Conservation (phyloP, 2,113 vertebrate genomes). For the Chlamydotis undulata region DNA sequence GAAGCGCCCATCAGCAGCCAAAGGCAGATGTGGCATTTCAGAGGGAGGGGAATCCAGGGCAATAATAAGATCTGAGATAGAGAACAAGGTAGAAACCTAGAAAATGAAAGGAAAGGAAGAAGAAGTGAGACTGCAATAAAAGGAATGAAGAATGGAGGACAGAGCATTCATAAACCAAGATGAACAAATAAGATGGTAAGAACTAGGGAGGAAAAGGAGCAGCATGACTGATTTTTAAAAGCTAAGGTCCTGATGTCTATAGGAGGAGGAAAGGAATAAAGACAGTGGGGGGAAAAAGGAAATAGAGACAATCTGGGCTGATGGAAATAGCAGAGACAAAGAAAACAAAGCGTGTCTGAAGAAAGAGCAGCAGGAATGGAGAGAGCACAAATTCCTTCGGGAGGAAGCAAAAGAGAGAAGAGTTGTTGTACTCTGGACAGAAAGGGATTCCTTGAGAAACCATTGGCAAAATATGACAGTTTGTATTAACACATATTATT, state of each 20-base stretch:
- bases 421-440: background rate
- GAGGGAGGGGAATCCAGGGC: background rate
- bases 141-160: background rate
- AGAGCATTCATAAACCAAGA: background rate
- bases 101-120: background rate
- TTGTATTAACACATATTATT: background rate
- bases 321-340: background rate
- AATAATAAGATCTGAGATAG: background rate
- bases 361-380: background rate
- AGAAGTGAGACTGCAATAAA: background rate
- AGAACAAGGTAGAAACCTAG: background rate
- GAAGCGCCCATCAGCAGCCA: background rate
- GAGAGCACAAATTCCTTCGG: background rate
- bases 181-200: background rate
- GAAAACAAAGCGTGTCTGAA: background rate
- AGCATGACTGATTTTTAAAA: background rate
- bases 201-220: background rate
- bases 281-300: background rate
- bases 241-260: background rate
- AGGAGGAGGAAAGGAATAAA: background rate
- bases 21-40: background rate
- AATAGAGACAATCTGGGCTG: background rate
- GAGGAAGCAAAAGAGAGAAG: background rate
- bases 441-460: background rate
- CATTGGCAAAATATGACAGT: background rate